Conservation (phyloP, 2,888 invertebrate genomes). For the Macaria liturata region DNA sequence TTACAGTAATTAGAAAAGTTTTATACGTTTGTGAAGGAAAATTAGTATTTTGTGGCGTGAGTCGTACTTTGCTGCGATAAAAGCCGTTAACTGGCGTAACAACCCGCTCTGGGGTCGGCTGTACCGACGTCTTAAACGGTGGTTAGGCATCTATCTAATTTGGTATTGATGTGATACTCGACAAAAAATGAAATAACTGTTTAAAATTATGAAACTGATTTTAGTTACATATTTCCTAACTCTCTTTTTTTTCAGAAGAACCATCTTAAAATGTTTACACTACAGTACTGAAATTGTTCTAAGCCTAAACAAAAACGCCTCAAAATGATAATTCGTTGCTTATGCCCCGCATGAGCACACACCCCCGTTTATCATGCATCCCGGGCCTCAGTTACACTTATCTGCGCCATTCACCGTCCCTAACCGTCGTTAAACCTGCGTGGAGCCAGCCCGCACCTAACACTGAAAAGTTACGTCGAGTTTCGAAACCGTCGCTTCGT, state of each 20-base stretch:
- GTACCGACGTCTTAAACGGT: slow-evolving; percentile 5
- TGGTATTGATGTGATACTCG: no score
- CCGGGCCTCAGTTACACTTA: slow-evolving; percentile 25
- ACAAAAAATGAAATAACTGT: no score
- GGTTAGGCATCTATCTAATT: slow-evolving; percentile 4
- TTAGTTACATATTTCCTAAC: no score
- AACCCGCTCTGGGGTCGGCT: slow-evolving; percentile 40
- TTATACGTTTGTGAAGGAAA: slow-evolving; percentile 70
- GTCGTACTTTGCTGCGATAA: slow-evolving; percentile 65
- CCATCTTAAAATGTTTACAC: no score
- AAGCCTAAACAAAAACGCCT: no score
- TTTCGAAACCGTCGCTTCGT: slow-evolving; percentile 42
- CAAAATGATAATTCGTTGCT: no score
- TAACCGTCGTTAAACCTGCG: slow-evolving; percentile 23
- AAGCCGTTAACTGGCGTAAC: slow-evolving; percentile 59
- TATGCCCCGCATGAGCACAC: no score
- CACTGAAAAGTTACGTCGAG: slow-evolving; percentile 48
- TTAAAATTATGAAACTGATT: no score
- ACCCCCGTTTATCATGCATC: slow-evolving; percentile 12
- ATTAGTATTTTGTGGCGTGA: slow-evolving; percentile 76
- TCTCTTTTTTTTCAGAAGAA: no score
- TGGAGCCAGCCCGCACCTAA: slow-evolving; percentile 35
- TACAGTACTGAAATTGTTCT: no score
- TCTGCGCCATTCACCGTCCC: slow-evolving; percentile 17
- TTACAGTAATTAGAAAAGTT: slow-evolving; percentile 77